Base-by-base conservation (phyloP, 2,888 invertebrate genomes). In the Hirtodrosophila confusa region DNA sequence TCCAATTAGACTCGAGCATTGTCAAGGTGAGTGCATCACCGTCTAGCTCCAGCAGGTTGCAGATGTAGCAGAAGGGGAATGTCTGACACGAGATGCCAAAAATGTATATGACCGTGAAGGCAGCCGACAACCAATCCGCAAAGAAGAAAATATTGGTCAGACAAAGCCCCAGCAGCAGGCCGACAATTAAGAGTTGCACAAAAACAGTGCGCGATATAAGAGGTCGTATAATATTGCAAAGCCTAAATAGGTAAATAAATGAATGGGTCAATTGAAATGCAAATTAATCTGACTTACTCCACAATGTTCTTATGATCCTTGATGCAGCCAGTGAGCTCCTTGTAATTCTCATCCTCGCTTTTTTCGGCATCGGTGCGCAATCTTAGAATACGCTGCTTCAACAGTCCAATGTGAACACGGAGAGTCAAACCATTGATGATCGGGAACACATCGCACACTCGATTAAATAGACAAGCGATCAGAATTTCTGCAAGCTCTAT, bases 11-110 rank as follows among this genome's bases (percentile, higher is more conserved):
- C n/a, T 53, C 36, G n/a, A 53, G 44, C 11, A 53, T 27, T 1
- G 24, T 8, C 12, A 53, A 7, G n/a, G 53, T 36, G 7, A 53
- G 27, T n/a, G 24, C 27, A 9, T 43, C 9, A 0, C 43, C 40
- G 10, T 11, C 31, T 7, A 41, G 40, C 7, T 24, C 35, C 23
- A 53, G 24, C 44, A 44, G 24, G 12, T 24, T 35, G 12, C 53
- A 53, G 2, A 53, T 12, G 10, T 53, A 43, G 27, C 43, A 53
- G 1, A 53, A 53, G 8, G 53, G 53, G 27, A 53, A 53, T 35
- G 53, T 36, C 33, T 53, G 43, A 5, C 4, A 9, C 5, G 2
- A 10, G 44, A 31, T 9, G 2, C 43, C 53, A 36, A 11, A 0
- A 5, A 43, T 27, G 5, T 53, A 53, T 1, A 27, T 9, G 2